Percentiles rank a stretch among this genome's conserved stretches.
These are phyloP conservation scores for Phaedon cochleariae DNA, from an alignment of 2,888 invertebrate species.

Conservation along the genomic window DNA sequence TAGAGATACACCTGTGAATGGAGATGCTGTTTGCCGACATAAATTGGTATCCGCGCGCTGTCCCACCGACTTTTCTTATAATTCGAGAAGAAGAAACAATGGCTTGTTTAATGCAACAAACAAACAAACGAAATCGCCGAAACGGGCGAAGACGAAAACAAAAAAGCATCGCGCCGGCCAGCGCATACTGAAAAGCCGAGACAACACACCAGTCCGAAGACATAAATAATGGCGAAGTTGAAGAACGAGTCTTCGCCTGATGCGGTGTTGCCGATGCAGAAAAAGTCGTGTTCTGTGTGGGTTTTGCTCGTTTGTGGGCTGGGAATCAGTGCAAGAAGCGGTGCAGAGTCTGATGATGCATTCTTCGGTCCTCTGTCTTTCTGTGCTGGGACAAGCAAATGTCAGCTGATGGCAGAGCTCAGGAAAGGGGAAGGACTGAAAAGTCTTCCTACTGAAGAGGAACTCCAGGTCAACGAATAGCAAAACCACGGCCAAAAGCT, in stretches of 20 bases:
- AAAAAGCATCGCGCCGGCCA: conserved; percentile 31
- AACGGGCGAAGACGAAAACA: conserved; percentile 40
- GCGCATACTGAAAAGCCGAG: conserved; percentile 36
- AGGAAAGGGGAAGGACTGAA: too few species aligned
- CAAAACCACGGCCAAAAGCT: too few species aligned
- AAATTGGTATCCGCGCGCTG: background rate
- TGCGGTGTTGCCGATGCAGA: conserved; percentile 30
- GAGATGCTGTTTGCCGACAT: background rate
- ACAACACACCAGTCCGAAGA: conserved; percentile 46
- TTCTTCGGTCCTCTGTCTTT: too few species aligned
- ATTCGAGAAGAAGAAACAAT: background rate
- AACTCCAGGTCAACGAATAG: too few species aligned
- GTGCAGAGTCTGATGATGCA: too few species aligned
- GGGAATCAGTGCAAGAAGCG: background rate
- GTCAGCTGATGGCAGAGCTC: too few species aligned
- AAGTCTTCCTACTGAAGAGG: too few species aligned
- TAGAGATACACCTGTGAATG: background rate
- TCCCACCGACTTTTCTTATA: conserved; percentile 1
- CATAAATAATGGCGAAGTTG: conserved; percentile 54
- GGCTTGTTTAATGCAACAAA: background rate
- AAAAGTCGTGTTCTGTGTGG: conserved; percentile 13
- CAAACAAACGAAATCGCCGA: background rate
- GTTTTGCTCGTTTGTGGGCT: background rate
- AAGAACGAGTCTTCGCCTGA: conserved; percentile 46
- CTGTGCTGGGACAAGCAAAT: too few species aligned